A percentile compares a stretch with the other conserved stretches of the same genome.
phyloP scores from a whole-genome alignment of 2,888 invertebrate genomes.

The Nomada fucata region DNA sequence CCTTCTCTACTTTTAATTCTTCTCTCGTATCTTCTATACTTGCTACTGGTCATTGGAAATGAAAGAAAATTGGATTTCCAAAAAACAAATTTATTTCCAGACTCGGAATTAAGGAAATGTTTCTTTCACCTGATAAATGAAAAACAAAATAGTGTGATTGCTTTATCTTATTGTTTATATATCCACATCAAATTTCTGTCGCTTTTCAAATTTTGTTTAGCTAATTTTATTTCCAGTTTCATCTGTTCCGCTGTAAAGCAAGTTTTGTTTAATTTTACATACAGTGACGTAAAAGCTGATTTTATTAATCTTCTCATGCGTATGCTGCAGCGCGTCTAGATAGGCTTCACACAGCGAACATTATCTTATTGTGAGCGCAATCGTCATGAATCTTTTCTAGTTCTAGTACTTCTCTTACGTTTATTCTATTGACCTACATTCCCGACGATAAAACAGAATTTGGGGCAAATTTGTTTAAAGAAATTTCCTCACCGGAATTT shows the following conservation, averaged over 20 bases:
- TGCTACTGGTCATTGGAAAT: constrained; percentile 1
- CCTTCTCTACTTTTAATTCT: constrained; percentile 71
- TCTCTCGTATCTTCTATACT: constrained; percentile 35
- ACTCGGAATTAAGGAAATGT: not conserved
- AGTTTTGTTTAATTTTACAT: constrained; percentile 18
- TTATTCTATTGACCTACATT: constrained; percentile 57
- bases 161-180: not conserved
- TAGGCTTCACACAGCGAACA: constrained; percentile 56
- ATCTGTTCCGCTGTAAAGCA: not conserved
- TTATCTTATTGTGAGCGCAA: constrained; percentile 61
- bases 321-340: constrained; percentile 32
- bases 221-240: not conserved
- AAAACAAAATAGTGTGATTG: not conserved
- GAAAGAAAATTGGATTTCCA: not conserved
- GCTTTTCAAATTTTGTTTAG: not conserved
- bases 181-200: not conserved
- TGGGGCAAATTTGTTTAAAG: constrained; percentile 46
- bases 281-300: constrained; percentile 31
- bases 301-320: constrained; percentile 45
- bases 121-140: not conserved
- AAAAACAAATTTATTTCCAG: constrained; percentile 4
- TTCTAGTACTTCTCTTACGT: constrained; percentile 53
- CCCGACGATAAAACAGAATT: constrained; percentile 36
- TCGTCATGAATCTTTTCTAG: constrained; percentile 60
- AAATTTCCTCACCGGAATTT: constrained; percentile 22